phyloP scores from a whole-genome alignment of 2,113 vertebrate species.

The Nothobranchius kuhntae region DNA sequence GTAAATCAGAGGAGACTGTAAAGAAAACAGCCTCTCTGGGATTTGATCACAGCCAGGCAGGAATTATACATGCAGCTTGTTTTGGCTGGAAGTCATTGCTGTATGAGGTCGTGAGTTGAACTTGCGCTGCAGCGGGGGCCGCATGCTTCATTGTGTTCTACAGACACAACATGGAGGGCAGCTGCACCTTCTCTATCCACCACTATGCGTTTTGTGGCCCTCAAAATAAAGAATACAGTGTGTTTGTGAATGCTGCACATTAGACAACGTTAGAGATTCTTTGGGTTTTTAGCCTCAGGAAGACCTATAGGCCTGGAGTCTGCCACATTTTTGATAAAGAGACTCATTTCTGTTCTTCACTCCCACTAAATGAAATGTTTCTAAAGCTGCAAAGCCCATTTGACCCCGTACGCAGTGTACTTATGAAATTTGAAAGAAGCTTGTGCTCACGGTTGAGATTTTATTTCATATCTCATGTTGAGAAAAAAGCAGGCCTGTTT shows the following conservation, averaged over 20 bases:
- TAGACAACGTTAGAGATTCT: not conserved
- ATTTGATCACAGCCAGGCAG: conserved; percentile 44
- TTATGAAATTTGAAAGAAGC: too few relatives aligned
- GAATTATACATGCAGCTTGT: conserved; percentile 44
- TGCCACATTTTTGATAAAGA: not conserved
- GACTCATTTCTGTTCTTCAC: not conserved
- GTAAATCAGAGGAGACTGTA: conserved; percentile 47
- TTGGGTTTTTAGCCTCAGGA: not conserved
- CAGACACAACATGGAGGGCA: not conserved
- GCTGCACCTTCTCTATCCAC: not conserved
- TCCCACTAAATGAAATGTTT: too few relatives aligned
- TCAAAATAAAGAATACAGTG: not conserved
- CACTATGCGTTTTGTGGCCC: too few relatives aligned
- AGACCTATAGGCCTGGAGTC: not conserved
- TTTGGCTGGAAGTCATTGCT: conserved; percentile 38
- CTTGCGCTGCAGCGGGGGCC: conserved; percentile 12
- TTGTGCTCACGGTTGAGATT: too few relatives aligned
- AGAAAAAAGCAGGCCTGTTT: too few relatives aligned
- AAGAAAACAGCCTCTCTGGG: conserved; percentile 47
- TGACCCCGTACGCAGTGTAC: too few relatives aligned
- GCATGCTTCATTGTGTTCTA: not conserved
- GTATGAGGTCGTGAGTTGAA: conserved; percentile 40
- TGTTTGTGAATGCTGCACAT: not conserved
- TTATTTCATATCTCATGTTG: too few relatives aligned
- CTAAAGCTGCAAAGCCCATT: too few relatives aligned